Evolutionary conservation across 2,888 invertebrate genomes (phyloP).

Genomic region (Thumatha senex): DNA sequence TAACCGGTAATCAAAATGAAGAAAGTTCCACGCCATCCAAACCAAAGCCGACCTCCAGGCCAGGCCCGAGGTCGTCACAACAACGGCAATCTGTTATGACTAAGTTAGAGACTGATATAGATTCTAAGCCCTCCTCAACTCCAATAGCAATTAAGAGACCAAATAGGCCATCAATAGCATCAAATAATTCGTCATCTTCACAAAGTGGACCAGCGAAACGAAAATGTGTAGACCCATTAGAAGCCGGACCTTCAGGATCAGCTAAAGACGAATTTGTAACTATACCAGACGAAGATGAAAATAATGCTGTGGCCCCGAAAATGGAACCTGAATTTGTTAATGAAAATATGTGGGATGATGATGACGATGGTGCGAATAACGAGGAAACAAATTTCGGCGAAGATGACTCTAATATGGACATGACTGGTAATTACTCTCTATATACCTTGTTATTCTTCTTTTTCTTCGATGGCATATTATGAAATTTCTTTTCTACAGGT

Average conservation of each 20-base stretch:
- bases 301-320: slow-evolving; percentile 85
- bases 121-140: slow-evolving; percentile 85
- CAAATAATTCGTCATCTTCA: slow-evolving; percentile 83
- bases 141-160: slow-evolving; percentile 85
- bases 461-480: no score
- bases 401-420: slow-evolving; percentile 86
- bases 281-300: slow-evolving; percentile 81
- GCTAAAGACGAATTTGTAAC: slow-evolving; percentile 81
- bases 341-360: slow-evolving; percentile 84
- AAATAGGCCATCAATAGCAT: slow-evolving; percentile 86
- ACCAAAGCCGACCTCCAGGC: slow-evolving; percentile 83
- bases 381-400: slow-evolving; percentile 86
- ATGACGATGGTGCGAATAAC: slow-evolving; percentile 85
- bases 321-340: slow-evolving; percentile 87
- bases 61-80: slow-evolving; percentile 86
- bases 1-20: slow-evolving; percentile 86
- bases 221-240: slow-evolving; percentile 84
- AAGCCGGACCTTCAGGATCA: slow-evolving; percentile 83
- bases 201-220: slow-evolving; percentile 83
- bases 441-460: not conserved
- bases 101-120: slow-evolving; percentile 85
- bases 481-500: slow-evolving; percentile 46
- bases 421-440: slow-evolving; percentile 68
- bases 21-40: slow-evolving; percentile 83
- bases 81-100: slow-evolving; percentile 85